Evolutionary conservation across 2,888 invertebrate species (phyloP), one percentile per base, ranked within the genome.

Genomic region (Sarcophaga carnaria): DNA sequence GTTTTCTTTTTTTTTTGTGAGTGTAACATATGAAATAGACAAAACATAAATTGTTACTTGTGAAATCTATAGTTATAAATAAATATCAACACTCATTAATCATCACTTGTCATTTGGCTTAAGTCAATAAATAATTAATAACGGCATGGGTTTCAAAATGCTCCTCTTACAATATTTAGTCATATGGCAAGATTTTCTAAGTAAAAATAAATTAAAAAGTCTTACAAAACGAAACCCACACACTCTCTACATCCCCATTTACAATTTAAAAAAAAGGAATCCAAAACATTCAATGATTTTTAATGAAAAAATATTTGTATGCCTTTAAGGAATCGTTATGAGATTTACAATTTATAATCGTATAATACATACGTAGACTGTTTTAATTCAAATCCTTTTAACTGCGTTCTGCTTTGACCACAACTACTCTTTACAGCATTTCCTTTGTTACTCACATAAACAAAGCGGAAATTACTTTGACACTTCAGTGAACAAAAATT

Each of bases 51-150:
- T 88, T 86, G 81, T 78, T 83, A 78, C 8, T 37, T 79, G 54
- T 76, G 74, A 81, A 85, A 80, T 88, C 74, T 84, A 75, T 86
- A 88, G 84, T 88, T 88, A 54, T 54, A 54, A 83, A 86, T 83
- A 83, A 82, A 83, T 87, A 87, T 86, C 87, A 80, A 87, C 85
- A 88, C 87, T 88, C 89, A 89, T 89, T 89, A 89, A 89, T 89
- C 89, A 89, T 89, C 89, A 89, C 89, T 89, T 89, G 89, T 89
- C 89, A 88, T 89, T 87, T 37, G 87, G 72, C 81, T 87, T 82
- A 84, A 87, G 87, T 87, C 87, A 87, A 87, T 87, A 87, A 82
- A 87, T 87, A 87, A 85, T 87, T 83, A 80, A 79, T 17, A 20
- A 62, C 2, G 14, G 70, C 47, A 74, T 78, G 74, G 59, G 80